These are phyloP conservation scores for Scaptodrosophila lebanonensis DNA, from an alignment of 1,140 invertebrate genomes.

Conservation along the genomic window DNA sequence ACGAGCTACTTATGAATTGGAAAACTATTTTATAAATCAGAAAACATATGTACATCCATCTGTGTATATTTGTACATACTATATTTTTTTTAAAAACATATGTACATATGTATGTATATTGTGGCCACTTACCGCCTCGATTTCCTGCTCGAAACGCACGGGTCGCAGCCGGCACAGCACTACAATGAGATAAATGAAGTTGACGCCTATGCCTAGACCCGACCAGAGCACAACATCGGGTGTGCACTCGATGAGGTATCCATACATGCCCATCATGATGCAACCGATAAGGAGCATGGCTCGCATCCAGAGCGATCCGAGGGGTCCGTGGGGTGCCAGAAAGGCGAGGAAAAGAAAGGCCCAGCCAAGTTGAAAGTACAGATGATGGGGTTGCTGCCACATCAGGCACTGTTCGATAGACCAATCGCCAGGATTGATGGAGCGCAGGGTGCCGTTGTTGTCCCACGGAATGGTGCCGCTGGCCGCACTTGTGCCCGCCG, in stretches of 20 bases:
- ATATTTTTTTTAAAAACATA: not conserved
- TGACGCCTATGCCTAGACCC: constrained; percentile 87
- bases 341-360: constrained; percentile 89
- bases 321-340: constrained; percentile 86
- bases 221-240: constrained; percentile 93
- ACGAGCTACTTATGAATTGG: no score
- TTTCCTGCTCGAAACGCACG: constrained; percentile 89
- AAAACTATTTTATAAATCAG: no score
- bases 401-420: constrained; percentile 79
- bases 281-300: constrained; percentile 86
- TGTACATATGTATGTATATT: not conserved
- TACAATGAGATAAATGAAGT: constrained; percentile 88
- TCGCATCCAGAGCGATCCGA: constrained; percentile 87
- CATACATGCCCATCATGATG: constrained; percentile 88
- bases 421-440: constrained; percentile 72
- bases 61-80: no score
- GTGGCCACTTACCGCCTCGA: constrained; percentile 84
- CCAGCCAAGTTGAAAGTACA: constrained; percentile 91
- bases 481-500: constrained; percentile 54
- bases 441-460: constrained; percentile 73
- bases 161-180: constrained; percentile 89
- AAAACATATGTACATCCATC: no score
- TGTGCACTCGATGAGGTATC: constrained; percentile 89
- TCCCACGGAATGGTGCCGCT: constrained; percentile 71
- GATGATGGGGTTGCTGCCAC: constrained; percentile 82